Percentiles rank a stretch among this genome's conserved stretches.
These are phyloP conservation scores for Trididemnum miniatum DNA, from an alignment of 23 tunicate species.

Conservation along the genomic window DNA sequence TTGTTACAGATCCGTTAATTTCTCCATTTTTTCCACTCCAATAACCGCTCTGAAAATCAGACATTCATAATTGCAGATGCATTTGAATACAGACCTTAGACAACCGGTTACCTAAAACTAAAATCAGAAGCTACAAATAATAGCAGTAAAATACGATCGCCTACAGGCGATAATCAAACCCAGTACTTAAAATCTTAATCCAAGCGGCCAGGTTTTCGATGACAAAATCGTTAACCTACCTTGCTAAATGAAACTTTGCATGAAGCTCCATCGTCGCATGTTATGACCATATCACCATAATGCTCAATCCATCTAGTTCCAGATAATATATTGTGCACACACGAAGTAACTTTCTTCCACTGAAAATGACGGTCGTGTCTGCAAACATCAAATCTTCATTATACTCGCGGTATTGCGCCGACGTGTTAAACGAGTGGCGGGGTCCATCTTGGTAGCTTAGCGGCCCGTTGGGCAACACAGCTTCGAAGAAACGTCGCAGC, in stretches of 20 bases:
- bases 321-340: slow-evolving; percentile 87
- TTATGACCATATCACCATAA: slow-evolving; percentile 78
- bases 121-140: too few relatives aligned
- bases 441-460: too few relatives aligned
- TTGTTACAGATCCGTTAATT: slow-evolving; percentile 56
- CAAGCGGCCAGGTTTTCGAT: not conserved
- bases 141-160: too few relatives aligned
- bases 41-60: slow-evolving; percentile 79
- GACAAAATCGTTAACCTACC: slow-evolving; percentile 44
- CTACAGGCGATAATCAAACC: not conserved
- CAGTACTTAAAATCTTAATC: not conserved
- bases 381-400: not conserved
- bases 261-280: slow-evolving; percentile 37
- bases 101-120: too few relatives aligned
- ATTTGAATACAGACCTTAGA: too few relatives aligned
- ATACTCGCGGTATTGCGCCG: too few relatives aligned
- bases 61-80: too few relatives aligned
- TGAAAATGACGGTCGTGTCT: slow-evolving; percentile 57
- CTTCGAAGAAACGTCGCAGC: too few relatives aligned
- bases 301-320: slow-evolving; percentile 91
- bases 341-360: slow-evolving; percentile 93
- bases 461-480: too few relatives aligned
- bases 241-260: slow-evolving; percentile 75
- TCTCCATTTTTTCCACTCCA: slow-evolving; percentile 89
- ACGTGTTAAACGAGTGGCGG: too few relatives aligned